Evolutionary conservation across 2,888 invertebrate genomes (phyloP).

Genomic region (Lydus trimaculatus): DNA sequence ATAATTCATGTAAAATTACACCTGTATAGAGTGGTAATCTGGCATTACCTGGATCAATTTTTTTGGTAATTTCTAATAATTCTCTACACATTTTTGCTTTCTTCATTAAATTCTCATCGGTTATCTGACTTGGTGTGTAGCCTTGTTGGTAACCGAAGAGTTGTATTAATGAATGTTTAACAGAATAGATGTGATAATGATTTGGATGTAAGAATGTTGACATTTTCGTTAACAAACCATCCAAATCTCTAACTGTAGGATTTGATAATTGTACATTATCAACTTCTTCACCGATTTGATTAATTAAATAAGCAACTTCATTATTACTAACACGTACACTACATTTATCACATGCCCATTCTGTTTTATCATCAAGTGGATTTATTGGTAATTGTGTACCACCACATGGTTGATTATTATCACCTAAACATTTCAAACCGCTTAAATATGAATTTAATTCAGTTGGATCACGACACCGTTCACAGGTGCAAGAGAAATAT

Average conservation of each 20-base stretch:
- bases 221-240: slow-evolving; percentile 72
- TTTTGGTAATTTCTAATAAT: slow-evolving; percentile 68
- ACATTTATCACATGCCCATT: slow-evolving; percentile 81
- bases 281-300: slow-evolving; percentile 79
- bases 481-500: slow-evolving; percentile 77
- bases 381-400: slow-evolving; percentile 76
- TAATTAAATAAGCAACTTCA: slow-evolving; percentile 72
- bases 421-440: slow-evolving; percentile 72
- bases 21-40: slow-evolving; percentile 76
- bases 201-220: slow-evolving; percentile 81
- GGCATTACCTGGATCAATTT: slow-evolving; percentile 76
- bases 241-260: slow-evolving; percentile 68
- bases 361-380: slow-evolving; percentile 73
- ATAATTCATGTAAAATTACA: slow-evolving; percentile 75
- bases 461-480: slow-evolving; percentile 80
- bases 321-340: slow-evolving; percentile 68
- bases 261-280: slow-evolving; percentile 70
- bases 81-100: slow-evolving; percentile 75
- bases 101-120: slow-evolving; percentile 67
- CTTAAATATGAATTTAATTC: slow-evolving; percentile 80
- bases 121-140: slow-evolving; percentile 64
- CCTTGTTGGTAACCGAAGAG: slow-evolving; percentile 76
- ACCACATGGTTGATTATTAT: slow-evolving; percentile 57
- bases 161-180: slow-evolving; percentile 84
- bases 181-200: slow-evolving; percentile 83